Evolutionary conservation across 2,888 invertebrate species (phyloP).

Genomic region (Globia sparganii): DNA sequence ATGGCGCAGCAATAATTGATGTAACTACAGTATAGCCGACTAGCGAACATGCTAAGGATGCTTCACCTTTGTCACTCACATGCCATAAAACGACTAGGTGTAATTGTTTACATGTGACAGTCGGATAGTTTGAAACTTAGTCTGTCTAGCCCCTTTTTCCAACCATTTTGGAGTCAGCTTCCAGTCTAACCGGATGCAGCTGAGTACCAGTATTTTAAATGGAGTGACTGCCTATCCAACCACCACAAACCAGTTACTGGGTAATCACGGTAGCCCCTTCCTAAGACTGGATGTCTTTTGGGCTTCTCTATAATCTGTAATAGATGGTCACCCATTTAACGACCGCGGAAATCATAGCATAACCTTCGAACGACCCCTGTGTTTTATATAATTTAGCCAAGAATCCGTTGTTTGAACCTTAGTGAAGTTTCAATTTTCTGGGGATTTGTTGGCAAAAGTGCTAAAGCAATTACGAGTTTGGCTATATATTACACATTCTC

Average conservation of each 20-base stretch:
- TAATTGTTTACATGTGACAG: background rate
- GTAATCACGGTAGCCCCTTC: background rate
- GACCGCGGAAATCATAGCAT: background rate
- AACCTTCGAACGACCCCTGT: background rate
- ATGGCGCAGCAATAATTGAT: no score
- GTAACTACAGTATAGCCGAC: no score
- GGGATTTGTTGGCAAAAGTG: background rate
- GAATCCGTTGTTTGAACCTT: background rate
- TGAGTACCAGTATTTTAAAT: background rate
- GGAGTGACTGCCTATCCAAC: background rate
- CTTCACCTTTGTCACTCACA: no score
- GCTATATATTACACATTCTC: slow-evolving; percentile 16
- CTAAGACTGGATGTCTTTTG: background rate
- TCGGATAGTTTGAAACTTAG: background rate
- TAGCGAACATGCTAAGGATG: no score
- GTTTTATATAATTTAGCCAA: background rate
- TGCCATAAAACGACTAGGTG: background rate
- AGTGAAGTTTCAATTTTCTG: background rate
- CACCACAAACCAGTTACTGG: background rate
- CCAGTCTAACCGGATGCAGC: background rate
- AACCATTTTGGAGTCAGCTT: background rate
- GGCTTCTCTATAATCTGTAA: background rate
- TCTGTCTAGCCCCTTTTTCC: background rate
- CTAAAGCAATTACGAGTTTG: background rate
- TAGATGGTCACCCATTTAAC: background rate